These are phyloP conservation scores for Eurois occulta DNA, from an alignment of 2,888 invertebrate genomes.

Conservation along the genomic window DNA sequence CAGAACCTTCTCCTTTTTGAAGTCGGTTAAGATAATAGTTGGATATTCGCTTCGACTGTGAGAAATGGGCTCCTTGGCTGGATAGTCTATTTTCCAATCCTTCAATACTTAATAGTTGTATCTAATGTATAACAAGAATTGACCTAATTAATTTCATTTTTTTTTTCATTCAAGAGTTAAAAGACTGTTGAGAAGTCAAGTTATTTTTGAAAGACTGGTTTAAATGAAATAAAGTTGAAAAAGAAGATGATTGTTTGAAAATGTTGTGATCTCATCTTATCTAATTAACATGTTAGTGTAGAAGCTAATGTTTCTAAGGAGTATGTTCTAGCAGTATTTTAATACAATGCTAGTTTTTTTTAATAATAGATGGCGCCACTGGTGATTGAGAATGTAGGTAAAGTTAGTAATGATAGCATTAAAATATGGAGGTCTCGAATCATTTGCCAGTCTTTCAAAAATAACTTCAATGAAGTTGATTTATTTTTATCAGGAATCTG, in stretches of 20 bases:
- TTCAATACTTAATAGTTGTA: slow-evolving; percentile 38
- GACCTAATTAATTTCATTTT: slow-evolving; percentile 33
- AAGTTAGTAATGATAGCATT: not conserved
- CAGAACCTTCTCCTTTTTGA: slow-evolving; percentile 11
- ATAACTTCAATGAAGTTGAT: slow-evolving; percentile 27
- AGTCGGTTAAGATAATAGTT: slow-evolving; percentile 28
- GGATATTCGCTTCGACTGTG: slow-evolving; percentile 20
- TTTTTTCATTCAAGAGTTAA: slow-evolving; percentile 61
- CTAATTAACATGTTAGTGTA: not conserved
- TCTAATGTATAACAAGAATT: slow-evolving; percentile 29
- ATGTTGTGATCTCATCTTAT: not conserved
- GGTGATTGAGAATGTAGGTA: not conserved
- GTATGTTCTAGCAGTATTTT: not conserved
- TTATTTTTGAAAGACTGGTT: slow-evolving; percentile 47
- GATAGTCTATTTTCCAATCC: slow-evolving; percentile 29
- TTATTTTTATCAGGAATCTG: slow-evolving; percentile 60
- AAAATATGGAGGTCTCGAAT: too few relatives aligned
- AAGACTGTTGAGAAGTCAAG: slow-evolving; percentile 53
- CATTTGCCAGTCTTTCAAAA: slow-evolving; percentile 53
- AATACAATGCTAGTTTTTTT: not conserved
- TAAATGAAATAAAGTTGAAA: not conserved
- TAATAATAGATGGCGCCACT: slow-evolving; percentile 1
- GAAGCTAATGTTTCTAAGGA: not conserved
- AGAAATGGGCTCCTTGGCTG: slow-evolving; percentile 14
- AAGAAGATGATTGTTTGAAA: not conserved